These are phyloP conservation scores for Phoronis australis DNA, from an alignment of 2,888 invertebrate species.

Conservation along the genomic window DNA sequence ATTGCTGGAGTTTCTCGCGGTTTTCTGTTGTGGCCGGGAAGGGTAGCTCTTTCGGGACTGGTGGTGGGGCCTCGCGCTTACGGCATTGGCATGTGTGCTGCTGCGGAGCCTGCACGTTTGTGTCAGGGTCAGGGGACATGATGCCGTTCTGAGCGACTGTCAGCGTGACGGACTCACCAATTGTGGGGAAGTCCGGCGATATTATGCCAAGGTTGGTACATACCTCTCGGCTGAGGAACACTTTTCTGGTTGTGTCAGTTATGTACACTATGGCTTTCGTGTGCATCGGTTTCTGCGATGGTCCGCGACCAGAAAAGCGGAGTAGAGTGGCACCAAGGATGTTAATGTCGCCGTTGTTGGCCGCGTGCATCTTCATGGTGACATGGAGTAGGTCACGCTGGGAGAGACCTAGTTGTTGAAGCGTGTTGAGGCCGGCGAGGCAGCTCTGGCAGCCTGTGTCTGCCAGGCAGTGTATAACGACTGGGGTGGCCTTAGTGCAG, in stretches of 20 bases:
- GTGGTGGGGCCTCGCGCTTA: constrained; percentile 8
- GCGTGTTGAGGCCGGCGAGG: constrained; percentile 19
- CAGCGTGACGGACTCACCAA: too few relatives aligned
- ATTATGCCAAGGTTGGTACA: constrained; percentile 23
- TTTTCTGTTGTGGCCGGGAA: constrained; percentile 10
- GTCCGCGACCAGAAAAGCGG: constrained; percentile 14
- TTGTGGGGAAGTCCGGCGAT: constrained; percentile 17
- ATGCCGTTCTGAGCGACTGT: too few relatives aligned
- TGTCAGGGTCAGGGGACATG: too few relatives aligned
- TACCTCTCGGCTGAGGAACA: constrained; percentile 25
- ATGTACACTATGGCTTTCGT: constrained; percentile 27
- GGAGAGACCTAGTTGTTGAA: constrained; percentile 18
- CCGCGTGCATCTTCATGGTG: constrained; percentile 25
- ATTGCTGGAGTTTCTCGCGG: constrained; percentile 4
- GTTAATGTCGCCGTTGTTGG: constrained; percentile 21
- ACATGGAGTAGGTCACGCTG: constrained; percentile 24
- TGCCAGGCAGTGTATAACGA: too few relatives aligned
- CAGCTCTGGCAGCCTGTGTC: too few relatives aligned
- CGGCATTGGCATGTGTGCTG: constrained; percentile 2
- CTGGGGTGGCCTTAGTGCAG: too few relatives aligned
- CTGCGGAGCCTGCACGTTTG: background rate
- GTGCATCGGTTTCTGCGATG: constrained; percentile 8
- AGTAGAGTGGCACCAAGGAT: constrained; percentile 25
- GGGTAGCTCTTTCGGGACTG: constrained; percentile 9
- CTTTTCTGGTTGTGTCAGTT: constrained; percentile 21